Percentiles rank a stretch among this genome's conserved stretches.
phyloP scores from a whole-genome alignment of 2,113 vertebrate species.

The Elachura formosa region DNA sequence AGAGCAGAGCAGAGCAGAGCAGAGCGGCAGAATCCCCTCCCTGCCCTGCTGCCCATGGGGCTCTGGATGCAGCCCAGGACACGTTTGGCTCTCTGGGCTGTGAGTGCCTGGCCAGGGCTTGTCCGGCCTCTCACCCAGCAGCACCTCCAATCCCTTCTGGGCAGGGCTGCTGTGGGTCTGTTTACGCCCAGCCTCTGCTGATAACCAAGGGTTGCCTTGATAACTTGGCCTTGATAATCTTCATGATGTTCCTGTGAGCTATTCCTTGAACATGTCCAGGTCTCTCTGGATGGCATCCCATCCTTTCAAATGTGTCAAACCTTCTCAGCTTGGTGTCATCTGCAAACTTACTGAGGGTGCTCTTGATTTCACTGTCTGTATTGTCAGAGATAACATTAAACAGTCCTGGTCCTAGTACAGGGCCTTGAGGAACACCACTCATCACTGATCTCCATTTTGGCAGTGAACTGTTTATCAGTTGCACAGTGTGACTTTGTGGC shows the following conservation, averaged over 20 bases:
- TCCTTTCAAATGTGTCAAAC: no score
- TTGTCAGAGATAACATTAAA: background rate
- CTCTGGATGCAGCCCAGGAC: background rate
- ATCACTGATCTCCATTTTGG: fast-evolving
- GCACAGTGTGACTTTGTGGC: background rate
- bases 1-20: background rate
- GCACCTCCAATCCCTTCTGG: no score
- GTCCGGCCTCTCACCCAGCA: no score
- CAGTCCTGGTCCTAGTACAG: background rate
- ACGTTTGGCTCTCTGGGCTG: background rate
- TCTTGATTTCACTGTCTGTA: background rate
- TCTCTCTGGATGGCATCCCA: no score
- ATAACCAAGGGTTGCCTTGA: no score
- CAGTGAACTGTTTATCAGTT: background rate
- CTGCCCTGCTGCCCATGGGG: background rate
- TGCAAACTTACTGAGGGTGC: background rate
- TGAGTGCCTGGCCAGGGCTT: background rate
- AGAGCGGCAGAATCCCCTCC: background rate
- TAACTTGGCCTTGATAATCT: no score
- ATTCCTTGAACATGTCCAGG: no score
- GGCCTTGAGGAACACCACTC: background rate
- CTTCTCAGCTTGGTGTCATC: background rate
- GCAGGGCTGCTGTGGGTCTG: no score
- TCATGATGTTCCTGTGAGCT: no score
- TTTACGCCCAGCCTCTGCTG: no score